These are phyloP conservation scores for Chrysaora quinquecirrha DNA, from an alignment of 30 jellyfish, hydroid and myxozoan species.

Conservation along the genomic window DNA sequence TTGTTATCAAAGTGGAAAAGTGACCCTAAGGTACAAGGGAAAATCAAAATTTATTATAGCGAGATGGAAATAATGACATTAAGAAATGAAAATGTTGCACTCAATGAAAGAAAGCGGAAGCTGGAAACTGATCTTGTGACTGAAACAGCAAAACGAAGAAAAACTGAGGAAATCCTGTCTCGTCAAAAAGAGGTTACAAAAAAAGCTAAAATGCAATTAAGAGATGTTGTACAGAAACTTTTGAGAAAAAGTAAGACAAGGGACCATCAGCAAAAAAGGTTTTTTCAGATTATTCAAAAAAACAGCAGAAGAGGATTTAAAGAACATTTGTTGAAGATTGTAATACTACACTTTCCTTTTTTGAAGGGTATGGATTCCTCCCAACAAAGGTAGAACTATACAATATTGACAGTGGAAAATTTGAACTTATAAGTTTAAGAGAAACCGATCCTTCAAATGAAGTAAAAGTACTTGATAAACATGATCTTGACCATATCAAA, in stretches of 20 bases:
- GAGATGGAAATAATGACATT: background rate
- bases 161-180: background rate
- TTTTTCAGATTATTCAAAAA: background rate
- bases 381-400: constrained; percentile 22
- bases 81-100: background rate
- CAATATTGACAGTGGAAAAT: background rate
- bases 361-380: background rate
- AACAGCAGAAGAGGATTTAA: background rate
- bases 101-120: background rate
- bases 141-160: background rate
- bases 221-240: background rate
- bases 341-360: constrained; percentile 3
- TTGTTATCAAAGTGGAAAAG: background rate
- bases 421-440: background rate
- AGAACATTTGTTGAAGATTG: background rate
- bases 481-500: background rate
- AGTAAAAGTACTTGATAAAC: background rate
- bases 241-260: background rate
- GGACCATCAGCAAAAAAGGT: background rate
- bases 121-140: background rate
- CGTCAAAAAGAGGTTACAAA: background rate
- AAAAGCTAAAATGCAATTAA: background rate
- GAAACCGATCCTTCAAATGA: background rate
- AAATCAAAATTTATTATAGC: background rate
- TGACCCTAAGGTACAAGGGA: background rate